Evolutionary conservation across 1,140 invertebrate species (phyloP), one percentile per base, ranked within the genome.

Genomic region (Reticulitermes speratus): DNA sequence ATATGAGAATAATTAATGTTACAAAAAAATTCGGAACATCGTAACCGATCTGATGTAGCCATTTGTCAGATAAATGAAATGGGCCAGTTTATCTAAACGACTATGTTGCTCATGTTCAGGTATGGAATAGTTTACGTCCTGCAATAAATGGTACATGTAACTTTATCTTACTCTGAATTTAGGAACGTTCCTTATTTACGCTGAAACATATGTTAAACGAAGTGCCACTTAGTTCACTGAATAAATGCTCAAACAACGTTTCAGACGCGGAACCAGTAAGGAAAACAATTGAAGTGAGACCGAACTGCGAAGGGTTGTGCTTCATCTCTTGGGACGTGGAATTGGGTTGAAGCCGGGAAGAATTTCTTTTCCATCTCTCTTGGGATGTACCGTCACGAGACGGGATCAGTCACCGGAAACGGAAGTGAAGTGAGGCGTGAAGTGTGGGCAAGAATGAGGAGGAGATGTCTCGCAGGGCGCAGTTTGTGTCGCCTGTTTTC

Each of bases 381-480:
- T 25, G 65, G 65, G 65, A 75, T 30, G n/a, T 8, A 30, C 65
- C 65, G n/a, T 75, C 65, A 30, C 65, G 65, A 75, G n/a, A n/a
- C 84, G 84, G 44, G 84, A 65, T 38, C 48, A 84, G 30, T 84
- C 48, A 65, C 59, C 30, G 84, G 84, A 38, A 65, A 38, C 48
- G 84, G 83, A 65, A 59, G 84, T 32, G 84, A 59, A 30, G 85
- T 48, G 85, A 75, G 25, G 65, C 65, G 65, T 75, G 65, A 75
- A 30, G 65, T 75, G 65, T 75, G 65, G 52, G 52, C 52, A 16
- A 21, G 52, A 21, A 55, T 55, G 52, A 0, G 52, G 14, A 55
- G 52, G 19, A 55, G 52, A 21, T 19, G 52, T 55, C 52, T 55
- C 19, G 19, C 52, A 21, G 52, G 19, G 45, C 9, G 7, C 45